A percentile compares a stretch with the other conserved stretches of the same genome.
Conservation (phyloP, 2,797 vertebrate genomes). For the Gymnothorax javanicus region DNA sequence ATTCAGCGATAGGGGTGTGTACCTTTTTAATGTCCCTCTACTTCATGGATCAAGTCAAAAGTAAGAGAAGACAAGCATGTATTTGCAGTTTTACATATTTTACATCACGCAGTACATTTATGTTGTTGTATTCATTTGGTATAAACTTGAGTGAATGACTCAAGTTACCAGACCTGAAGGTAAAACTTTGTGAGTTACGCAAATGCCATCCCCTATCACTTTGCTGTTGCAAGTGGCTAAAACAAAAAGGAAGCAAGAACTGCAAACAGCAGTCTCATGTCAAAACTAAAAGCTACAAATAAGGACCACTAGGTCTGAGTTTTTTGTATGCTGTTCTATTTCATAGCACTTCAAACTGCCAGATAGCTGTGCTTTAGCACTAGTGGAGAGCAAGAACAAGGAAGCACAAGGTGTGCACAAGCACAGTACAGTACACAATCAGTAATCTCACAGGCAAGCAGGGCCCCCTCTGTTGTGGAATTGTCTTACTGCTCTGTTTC, state of each 20-base stretch:
- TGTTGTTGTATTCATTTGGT: neutral
- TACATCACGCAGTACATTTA: neutral
- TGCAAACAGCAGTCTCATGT: neutral
- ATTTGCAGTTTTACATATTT: conserved; percentile 30
- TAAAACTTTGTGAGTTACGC: conserved; percentile 7
- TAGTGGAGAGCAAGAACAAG: too few species aligned
- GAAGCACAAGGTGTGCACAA: too few species aligned
- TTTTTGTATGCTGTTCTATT: too few species aligned
- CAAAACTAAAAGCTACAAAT: conserved; percentile 33
- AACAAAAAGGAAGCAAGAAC: neutral
- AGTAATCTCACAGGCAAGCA: too few species aligned
- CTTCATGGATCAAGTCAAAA: conserved; percentile 59
- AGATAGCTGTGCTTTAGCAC: too few species aligned
- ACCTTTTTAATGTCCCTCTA: conserved; percentile 59
- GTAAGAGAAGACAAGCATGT: conserved; percentile 54
- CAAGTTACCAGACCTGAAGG: conserved; percentile 9
- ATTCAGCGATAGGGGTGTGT: conserved; percentile 69
- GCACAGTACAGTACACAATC: too few species aligned
- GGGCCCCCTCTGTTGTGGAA: too few species aligned
- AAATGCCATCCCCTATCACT: neutral
- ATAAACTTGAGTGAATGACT: neutral
- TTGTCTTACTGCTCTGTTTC: too few species aligned
- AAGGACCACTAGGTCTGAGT: neutral
- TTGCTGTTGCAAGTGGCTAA: neutral
- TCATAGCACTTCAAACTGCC: too few species aligned